Conservation (phyloP, 2,113 vertebrate genomes). For the Leptocoma aspasia region DNA sequence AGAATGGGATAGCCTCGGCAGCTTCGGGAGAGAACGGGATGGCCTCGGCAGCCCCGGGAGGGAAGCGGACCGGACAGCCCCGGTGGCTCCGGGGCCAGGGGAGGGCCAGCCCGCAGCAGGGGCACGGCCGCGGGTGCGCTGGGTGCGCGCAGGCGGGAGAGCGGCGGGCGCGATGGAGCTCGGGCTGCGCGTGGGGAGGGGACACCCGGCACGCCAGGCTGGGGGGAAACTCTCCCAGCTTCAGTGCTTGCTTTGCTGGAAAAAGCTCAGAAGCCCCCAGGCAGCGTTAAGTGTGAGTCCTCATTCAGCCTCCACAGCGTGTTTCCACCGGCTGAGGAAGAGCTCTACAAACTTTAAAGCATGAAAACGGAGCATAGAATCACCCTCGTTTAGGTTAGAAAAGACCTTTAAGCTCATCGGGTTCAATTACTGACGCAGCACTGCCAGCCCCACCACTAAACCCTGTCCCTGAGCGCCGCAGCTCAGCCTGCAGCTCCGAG, state of each 20-base stretch:
- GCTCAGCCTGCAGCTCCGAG: background rate
- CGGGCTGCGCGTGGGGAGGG: background rate
- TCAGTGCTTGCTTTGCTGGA: accelerated
- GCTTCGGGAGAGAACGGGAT: accelerated
- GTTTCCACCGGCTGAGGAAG: background rate
- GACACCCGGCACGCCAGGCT: too few species aligned
- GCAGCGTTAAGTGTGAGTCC: background rate
- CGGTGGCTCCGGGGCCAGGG: background rate
- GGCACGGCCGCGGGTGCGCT: background rate
- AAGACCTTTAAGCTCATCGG: background rate
- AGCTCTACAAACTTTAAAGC: background rate
- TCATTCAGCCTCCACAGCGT: background rate
- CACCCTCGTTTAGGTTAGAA: background rate
- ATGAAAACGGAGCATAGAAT: background rate
- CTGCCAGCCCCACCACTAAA: background rate
- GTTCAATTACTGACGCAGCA: background rate
- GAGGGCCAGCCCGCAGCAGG: background rate
- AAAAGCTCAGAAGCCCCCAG: background rate
- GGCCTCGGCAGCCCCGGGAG: too few species aligned
- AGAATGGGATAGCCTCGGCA: accelerated
- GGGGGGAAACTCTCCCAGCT: background rate
- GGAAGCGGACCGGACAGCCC: too few species aligned
- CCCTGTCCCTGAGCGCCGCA: background rate
- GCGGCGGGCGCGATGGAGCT: accelerated
- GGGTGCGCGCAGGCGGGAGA: background rate